phyloP scores from a whole-genome alignment of 2,797 vertebrate genomes.

The Gallirallus australis region DNA sequence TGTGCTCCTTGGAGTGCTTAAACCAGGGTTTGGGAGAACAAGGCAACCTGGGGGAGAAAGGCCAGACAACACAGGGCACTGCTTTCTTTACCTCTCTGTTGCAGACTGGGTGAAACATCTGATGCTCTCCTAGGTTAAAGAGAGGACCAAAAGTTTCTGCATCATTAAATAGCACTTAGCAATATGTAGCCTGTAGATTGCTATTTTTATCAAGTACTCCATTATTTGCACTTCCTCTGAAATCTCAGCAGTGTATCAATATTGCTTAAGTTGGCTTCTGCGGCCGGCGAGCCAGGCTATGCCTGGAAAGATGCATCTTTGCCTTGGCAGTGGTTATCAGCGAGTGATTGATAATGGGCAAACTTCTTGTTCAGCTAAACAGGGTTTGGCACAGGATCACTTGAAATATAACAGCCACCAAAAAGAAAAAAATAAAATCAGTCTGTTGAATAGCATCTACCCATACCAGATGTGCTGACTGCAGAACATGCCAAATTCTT shows the following conservation, averaged over 20 bases:
- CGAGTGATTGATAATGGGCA: constrained; percentile 31
- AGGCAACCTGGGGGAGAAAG: not conserved
- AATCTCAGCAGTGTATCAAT: not conserved
- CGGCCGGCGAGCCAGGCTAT: not conserved
- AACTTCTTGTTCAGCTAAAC: constrained; percentile 50
- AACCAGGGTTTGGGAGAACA: not conserved
- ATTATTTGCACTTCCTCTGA: constrained; percentile 34
- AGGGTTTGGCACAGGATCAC: constrained; percentile 14
- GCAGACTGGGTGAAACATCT: not conserved
- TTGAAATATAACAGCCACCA: constrained; percentile 6
- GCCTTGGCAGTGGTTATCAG: not conserved
- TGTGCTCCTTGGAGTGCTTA: not conserved
- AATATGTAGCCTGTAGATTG: not conserved
- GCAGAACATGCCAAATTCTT: constrained; percentile 55
- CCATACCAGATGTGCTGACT: constrained; percentile 63
- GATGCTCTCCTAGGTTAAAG: not conserved
- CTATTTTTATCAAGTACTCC: constrained; percentile 50
- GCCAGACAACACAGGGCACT: not conserved
- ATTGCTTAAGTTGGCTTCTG: constrained; percentile 17
- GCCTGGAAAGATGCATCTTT: constrained; percentile 39
- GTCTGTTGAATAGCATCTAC: constrained; percentile 21
- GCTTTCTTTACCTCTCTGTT: not conserved
- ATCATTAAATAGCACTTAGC: constrained; percentile 5
- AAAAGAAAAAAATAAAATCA: not conserved
- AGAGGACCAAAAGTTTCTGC: not conserved